Percentiles rank a stretch among this genome's conserved stretches.
These are phyloP conservation scores for Eudemis profundana DNA, from an alignment of 2,888 invertebrate genomes.

Conservation along the genomic window DNA sequence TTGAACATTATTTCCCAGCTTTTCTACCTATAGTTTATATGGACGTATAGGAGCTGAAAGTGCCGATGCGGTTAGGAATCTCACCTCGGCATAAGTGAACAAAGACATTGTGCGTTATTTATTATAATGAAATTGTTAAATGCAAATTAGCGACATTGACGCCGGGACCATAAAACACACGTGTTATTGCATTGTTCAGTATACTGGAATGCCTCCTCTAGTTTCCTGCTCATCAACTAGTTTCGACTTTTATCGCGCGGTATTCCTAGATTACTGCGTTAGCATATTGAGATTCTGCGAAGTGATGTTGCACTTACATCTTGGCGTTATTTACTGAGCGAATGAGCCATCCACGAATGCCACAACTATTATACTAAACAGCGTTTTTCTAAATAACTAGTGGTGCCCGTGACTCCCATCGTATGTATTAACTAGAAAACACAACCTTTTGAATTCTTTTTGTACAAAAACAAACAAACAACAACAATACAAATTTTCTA, in stretches of 20 bases:
- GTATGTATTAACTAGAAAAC: no score
- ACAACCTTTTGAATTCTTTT: no score
- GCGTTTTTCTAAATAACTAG: no score
- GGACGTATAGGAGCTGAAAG: constrained; percentile 1
- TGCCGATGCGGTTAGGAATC: constrained; percentile 6
- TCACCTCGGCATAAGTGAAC: constrained; percentile 24
- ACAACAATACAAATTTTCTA: no score
- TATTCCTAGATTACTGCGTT: constrained; percentile 39
- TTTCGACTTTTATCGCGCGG: constrained; percentile 35
- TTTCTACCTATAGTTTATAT: constrained; percentile 8
- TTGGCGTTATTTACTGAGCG: constrained; percentile 8
- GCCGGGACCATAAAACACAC: constrained; percentile 65
- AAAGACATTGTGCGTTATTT: constrained; percentile 35
- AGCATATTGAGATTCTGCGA: constrained; percentile 37
- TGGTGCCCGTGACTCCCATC: no score
- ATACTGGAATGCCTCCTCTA: constrained; percentile 69
- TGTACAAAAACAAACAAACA: no score
- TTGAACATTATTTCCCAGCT: constrained; percentile 9
- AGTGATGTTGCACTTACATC: constrained; percentile 10
- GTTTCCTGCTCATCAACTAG: constrained; percentile 72
- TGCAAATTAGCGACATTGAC: constrained; percentile 44
- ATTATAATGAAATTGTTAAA: constrained; percentile 42
- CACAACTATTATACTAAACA: no score
- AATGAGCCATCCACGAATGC: no score
- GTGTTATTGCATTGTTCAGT: constrained; percentile 69